phyloP scores from a whole-genome alignment of 2,797 vertebrate species.

The Oryzias dopingdopingensis region DNA sequence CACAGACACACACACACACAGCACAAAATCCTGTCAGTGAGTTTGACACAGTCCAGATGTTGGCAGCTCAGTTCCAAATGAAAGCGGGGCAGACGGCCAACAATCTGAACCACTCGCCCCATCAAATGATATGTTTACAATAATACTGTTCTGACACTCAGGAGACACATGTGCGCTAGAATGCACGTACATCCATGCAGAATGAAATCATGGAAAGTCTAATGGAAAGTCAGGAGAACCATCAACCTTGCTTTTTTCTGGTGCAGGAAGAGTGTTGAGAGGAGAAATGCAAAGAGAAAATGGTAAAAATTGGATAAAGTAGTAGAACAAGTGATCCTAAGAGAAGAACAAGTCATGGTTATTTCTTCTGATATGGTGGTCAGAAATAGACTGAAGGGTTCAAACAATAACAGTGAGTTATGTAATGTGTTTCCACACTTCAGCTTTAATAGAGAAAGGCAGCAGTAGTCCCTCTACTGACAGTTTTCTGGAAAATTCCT shows the following conservation, averaged over 20 bases:
- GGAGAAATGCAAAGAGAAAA: slow-evolving; percentile 21
- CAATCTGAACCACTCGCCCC: slow-evolving; percentile 80
- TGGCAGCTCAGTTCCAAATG: slow-evolving; percentile 80
- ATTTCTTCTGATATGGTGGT: slow-evolving; percentile 39
- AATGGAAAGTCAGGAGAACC: slow-evolving; percentile 55
- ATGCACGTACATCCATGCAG: slow-evolving; percentile 17
- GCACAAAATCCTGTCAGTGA: slow-evolving; percentile 59
- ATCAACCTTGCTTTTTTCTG: slow-evolving; percentile 15
- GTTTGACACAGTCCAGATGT: slow-evolving; percentile 85
- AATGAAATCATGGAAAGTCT: slow-evolving; percentile 33
- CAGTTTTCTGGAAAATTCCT: slow-evolving; percentile 17
- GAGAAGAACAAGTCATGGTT: slow-evolving; percentile 55
- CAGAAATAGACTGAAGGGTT: slow-evolving; percentile 43
- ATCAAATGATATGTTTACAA: slow-evolving; percentile 85
- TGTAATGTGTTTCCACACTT: slow-evolving; percentile 43
- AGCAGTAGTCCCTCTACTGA: slow-evolving; percentile 49
- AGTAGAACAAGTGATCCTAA: slow-evolving; percentile 46
- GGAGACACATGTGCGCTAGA: slow-evolving; percentile 52
- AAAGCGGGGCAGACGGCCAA: slow-evolving; percentile 79
- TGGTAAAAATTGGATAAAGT: slow-evolving; percentile 18
- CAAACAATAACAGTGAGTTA: slow-evolving; percentile 60
- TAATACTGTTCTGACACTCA: slow-evolving; percentile 76
- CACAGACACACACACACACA: slow-evolving; percentile 35
- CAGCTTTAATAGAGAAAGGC: slow-evolving; percentile 39
- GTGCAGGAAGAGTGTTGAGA: slow-evolving; percentile 12